Percentiles rank a stretch among this genome's conserved stretches.
Evolutionary conservation across 2,113 vertebrate species (phyloP).

Genomic region (Tachysurus vachellii): DNA sequence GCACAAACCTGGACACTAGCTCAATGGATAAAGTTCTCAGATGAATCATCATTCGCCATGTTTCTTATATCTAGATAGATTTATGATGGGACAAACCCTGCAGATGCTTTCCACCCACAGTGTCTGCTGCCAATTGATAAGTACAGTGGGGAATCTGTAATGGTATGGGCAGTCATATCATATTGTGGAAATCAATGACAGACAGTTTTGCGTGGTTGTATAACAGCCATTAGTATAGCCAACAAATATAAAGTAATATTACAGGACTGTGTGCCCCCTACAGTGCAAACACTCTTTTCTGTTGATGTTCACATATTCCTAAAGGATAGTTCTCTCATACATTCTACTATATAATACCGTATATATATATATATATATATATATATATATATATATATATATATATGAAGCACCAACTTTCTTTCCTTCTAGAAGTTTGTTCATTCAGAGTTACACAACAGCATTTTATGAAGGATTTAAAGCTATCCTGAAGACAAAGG

Average conservation of each 20-base stretch:
- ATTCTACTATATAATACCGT: not conserved
- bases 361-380: not conserved
- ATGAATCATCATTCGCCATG: not conserved
- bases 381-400: no score
- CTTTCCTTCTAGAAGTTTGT: not conserved
- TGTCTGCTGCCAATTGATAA: not conserved
- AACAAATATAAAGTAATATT: not conserved
- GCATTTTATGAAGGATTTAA: not conserved
- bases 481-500: not conserved
- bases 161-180: not conserved
- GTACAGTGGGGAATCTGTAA: not conserved
- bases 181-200: not conserved
- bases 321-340: not conserved
- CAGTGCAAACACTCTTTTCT: not conserved
- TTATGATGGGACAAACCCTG: not conserved
- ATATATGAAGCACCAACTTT: not conserved
- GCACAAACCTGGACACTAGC: not conserved
- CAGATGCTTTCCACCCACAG: not conserved
- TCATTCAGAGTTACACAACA: not conserved
- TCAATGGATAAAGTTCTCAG: not conserved
- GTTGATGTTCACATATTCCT: not conserved
- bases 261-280: not conserved
- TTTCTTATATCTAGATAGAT: not conserved
- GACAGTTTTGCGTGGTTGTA: not conserved
- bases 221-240: not conserved